phyloP scores from a whole-genome alignment of 1,140 invertebrate species.

The Conus ventricosus region DNA sequence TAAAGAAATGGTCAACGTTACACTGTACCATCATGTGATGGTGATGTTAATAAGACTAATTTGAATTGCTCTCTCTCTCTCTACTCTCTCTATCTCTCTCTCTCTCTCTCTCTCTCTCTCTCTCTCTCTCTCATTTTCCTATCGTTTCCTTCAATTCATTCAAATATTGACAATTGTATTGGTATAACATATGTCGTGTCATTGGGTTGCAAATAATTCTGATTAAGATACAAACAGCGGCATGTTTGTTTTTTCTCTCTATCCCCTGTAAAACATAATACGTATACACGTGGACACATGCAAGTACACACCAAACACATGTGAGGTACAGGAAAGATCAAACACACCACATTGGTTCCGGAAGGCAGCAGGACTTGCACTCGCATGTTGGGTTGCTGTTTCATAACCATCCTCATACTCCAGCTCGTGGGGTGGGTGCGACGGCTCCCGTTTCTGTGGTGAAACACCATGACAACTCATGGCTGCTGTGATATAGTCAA shows the following conservation, averaged over 20 bases:
- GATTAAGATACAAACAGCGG: background rate
- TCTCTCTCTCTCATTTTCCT: too few species aligned
- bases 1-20: background rate
- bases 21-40: background rate
- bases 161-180: too few species aligned
- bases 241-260: background rate
- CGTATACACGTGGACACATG: conserved; percentile 5
- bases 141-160: too few species aligned
- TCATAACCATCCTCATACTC: conserved; percentile 60
- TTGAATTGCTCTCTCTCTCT: too few species aligned
- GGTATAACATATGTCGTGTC: too few species aligned
- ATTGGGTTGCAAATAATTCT: too few species aligned
- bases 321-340: background rate
- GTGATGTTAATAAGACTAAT: background rate
- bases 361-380: conserved; percentile 57
- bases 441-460: conserved; percentile 56
- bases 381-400: conserved; percentile 49
- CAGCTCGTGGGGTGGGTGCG: conserved; percentile 57
- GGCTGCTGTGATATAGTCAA: too few species aligned
- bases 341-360: conserved; percentile 56
- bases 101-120: too few species aligned
- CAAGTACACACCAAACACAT: background rate
- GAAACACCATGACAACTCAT: too few species aligned
- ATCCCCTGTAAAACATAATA: background rate
- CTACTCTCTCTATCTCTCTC: too few species aligned